Evolutionary conservation across 23 tunicate genomes (phyloP).

Genomic region (Corella eumyota): DNA sequence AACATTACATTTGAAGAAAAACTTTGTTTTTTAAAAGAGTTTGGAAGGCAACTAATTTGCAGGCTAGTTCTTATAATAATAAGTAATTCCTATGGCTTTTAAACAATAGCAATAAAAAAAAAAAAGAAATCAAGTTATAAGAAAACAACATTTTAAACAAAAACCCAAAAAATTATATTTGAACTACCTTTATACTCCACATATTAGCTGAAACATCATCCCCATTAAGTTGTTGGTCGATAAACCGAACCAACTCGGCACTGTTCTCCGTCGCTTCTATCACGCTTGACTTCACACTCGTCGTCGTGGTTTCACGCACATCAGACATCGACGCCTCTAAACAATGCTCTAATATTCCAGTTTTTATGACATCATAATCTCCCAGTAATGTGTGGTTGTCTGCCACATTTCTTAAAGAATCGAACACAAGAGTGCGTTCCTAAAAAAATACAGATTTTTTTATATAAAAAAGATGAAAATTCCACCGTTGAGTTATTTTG

Average conservation of each 20-base stretch:
- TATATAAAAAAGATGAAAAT: too few species aligned
- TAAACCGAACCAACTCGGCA: constrained; percentile 44
- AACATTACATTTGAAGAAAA: too few species aligned
- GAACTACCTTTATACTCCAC: constrained; percentile 67
- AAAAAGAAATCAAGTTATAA: neutral
- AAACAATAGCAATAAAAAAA: too few species aligned
- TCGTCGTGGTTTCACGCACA: constrained; percentile 33
- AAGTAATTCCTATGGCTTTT: too few species aligned
- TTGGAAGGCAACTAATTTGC: too few species aligned
- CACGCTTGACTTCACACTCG: neutral
- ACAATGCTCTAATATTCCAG: constrained; percentile 53
- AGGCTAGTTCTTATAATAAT: too few species aligned
- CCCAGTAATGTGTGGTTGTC: constrained; percentile 24
- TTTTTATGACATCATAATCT: constrained; percentile 33
- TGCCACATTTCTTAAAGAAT: constrained; percentile 37
- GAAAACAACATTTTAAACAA: constrained; percentile 1
- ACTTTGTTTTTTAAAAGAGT: too few species aligned
- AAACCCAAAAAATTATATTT: neutral
- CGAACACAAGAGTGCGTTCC: constrained; percentile 64
- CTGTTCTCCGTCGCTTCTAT: constrained; percentile 53
- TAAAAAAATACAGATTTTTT: constrained; percentile 5
- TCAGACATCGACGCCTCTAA: constrained; percentile 80
- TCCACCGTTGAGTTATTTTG: too few species aligned
- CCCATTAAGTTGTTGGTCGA: constrained; percentile 40
- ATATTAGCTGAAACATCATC: constrained; percentile 17